Evolutionary conservation across 2,888 invertebrate species (phyloP), one percentile per base, ranked within the genome.

Genomic region (Adineta ricciae): DNA sequence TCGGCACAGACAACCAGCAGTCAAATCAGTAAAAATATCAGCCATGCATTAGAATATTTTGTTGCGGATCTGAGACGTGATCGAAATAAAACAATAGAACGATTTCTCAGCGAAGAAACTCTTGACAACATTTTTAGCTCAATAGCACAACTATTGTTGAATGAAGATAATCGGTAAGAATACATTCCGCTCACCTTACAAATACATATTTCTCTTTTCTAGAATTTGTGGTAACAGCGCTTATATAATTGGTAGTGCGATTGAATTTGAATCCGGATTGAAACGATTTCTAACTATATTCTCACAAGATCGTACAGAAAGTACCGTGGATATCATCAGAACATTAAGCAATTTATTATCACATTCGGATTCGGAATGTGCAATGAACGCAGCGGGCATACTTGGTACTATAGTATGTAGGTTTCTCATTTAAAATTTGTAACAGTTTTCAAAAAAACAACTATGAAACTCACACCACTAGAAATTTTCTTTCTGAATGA

Each of bases 321-420:
- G 89, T 50, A 88, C 88, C 84, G 85, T 86, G 38, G 87, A 88
- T 54, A 88, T 90, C 27, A 87, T 90, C 27, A 86, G 86, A 5
- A 88, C 89, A 86, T 88, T 90, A 83, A 89, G 89, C 7, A 87
- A 87, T 49, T 89, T 90, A 89, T 87, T 90, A 86, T 88, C 88
- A 46, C 89, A 89, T 86, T 88, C 89, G 86, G 90, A 90, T 86
- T 86, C 89, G 0, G 90, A 90, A 87, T 89, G 89, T 87, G 90
- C 90, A n/a, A 90, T 90, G 90, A 90, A 90, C 87, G 90, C 90
- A 41, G 90, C 90, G 11, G 90, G 90, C 11, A 90, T 90, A 24
- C 89, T 90, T 87, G 90, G 90, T 46, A 90, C 90, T 5, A 86
- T 90, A 88, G 90, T 87, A 50, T 50, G 84, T 64, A 46, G 41